Base-by-base conservation (phyloP, 2,113 vertebrate genomes). In the Thalassoma bifasciatum region DNA sequence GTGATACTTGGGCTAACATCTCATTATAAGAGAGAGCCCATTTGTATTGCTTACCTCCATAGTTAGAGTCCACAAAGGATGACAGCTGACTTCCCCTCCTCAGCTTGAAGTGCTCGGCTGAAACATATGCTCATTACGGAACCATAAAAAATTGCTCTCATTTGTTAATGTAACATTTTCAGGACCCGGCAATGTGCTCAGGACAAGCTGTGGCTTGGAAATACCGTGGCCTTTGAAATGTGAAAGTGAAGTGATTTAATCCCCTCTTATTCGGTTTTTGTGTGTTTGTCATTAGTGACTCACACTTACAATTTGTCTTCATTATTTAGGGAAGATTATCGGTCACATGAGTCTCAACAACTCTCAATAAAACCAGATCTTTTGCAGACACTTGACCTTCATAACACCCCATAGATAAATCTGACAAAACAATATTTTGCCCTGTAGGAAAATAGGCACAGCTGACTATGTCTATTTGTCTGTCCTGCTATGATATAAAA, bases 41-140 rank as follows among this genome's bases (percentile, higher is more conserved):
- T 92, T 92, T 92, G 88, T 91, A 90, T 89, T 89, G 81, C 86
- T 87, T 87, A 86, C 86, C 83, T 83, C 83, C 81, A 81, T 91
- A 86, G 89, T 90, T 82, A 84, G 88, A 87, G 84, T 92, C 84
- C 87, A 86, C 87, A 89, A 89, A 88, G 88, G 86, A 92, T 83
- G 88, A 90, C 84, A 90, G 85, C 92, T 82, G 87, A 89, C 88
- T 89, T 90, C 83, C 69, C 68, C 70, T 89, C 86, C 81, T 85
- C 85, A 84, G 84, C 86, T 88, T 84, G 85, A 90, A 86, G 81
- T 81, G 75, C 88, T 89, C 58, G 61, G 75, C 82, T 79, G 79
- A 82, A 86, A 86, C 86, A 84, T 87, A 67, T 10, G 75, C 86
- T 93, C 89, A 91, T 93, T 93, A 92, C 46, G 10, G 81, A 84